Base-by-base conservation (phyloP, 2,888 invertebrate genomes). In the Andricus curvator region DNA sequence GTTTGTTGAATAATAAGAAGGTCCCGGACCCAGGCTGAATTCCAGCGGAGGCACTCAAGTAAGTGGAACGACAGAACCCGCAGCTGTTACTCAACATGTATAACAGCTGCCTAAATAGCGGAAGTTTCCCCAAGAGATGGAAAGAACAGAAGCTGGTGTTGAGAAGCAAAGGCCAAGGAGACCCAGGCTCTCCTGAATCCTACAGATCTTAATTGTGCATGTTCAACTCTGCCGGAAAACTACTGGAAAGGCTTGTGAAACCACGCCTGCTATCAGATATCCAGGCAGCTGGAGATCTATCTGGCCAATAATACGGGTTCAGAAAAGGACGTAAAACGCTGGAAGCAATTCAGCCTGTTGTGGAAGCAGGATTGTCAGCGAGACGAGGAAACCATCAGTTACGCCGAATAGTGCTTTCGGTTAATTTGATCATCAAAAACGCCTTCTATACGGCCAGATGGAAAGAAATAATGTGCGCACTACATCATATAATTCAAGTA, bases 201-300 rank as follows among this genome's bases (percentile, higher is more conserved):
- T 86, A 79, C 77, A 81, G 88, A 60, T 88, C 88, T 8, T 33
- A 33, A 33, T 85, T 90, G 1, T 86, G 88, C 78, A 82, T 90
- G 68, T 78, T 88, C 1, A 78, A 83, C 44, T 68, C 65, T 1
- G 78, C 80, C 15, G 81, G 81, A n/a, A 85, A 84, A 33, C 66
- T 86, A 17, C 74, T 83, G 22, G 86, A 87, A 66, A 85, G 82
- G 70, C 70, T 86, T 51, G 79, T 88, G 62, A 79, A 80, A 80
- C 79, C 83, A 15, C 79, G 86, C 37, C 77, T 85, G n/a, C 68
- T 68, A 0, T 29, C 37, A 22, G 82, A 83, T 9, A 37, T 87
- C 8, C 44, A 77, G 29, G 80, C 44, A 25, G 83, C 80, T 20
- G 85, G 84, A 41, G 83, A 82, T 67, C 81, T 85, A 1, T 86